Percentiles rank a stretch among this genome's conserved stretches.
Evolutionary conservation across 2,113 vertebrate genomes (phyloP).

Genomic region (Brevimyrus niger): DNA sequence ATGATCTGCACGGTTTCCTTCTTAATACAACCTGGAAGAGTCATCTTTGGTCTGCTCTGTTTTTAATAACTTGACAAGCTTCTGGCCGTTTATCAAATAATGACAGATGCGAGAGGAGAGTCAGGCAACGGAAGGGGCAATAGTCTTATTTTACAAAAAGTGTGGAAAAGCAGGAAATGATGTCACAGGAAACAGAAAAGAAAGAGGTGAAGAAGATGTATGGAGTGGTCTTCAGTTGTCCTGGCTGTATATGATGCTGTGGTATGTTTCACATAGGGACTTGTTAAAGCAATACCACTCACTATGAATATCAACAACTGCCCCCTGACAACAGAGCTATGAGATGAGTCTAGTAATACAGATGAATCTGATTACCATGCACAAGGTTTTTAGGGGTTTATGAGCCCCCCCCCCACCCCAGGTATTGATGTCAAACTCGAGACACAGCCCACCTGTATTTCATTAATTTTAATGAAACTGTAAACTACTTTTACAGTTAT

Average conservation of each 20-base stretch:
- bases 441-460: neutral
- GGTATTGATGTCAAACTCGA: neutral
- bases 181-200: neutral
- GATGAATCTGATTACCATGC: neutral
- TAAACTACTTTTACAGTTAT: neutral
- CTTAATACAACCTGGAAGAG: neutral
- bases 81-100: neutral
- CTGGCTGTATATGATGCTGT: neutral
- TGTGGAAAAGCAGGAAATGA: slow-evolving; percentile 12
- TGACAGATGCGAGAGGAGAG: neutral
- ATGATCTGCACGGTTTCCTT: neutral
- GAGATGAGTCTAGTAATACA: neutral
- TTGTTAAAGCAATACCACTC: neutral
- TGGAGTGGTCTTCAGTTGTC: neutral
- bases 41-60: neutral
- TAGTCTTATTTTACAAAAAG: slow-evolving; percentile 21
- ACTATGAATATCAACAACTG: neutral
- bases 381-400: neutral
- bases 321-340: neutral
- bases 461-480: neutral
- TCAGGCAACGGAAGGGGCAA: slow-evolving; percentile 5
- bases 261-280: neutral
- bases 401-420: neutral
- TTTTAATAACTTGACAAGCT: neutral
- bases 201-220: neutral